Evolutionary conservation across 1,140 invertebrate genomes (phyloP).

Genomic region (Zaprionus ornatus): DNA sequence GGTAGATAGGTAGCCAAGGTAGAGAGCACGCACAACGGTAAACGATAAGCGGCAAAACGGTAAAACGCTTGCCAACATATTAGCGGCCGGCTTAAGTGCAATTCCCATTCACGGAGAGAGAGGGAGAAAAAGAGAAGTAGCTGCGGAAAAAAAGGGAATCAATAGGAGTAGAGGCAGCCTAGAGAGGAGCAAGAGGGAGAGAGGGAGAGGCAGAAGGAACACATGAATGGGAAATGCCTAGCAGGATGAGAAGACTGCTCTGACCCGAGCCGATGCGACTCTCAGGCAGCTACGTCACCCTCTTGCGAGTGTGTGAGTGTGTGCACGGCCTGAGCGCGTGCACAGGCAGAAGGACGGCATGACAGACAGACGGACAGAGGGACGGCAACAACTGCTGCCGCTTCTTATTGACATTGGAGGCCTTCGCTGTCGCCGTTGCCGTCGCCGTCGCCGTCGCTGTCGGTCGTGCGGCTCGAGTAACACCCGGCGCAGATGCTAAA

Average conservation of each 20-base stretch:
- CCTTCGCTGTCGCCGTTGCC: not conserved
- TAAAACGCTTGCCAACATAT: constrained; percentile 25
- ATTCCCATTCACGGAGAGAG: constrained; percentile 40
- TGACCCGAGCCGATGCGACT: not conserved
- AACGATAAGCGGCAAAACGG: constrained; percentile 27
- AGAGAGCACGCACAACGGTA: constrained; percentile 30
- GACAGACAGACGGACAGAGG: not conserved
- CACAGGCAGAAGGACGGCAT: constrained; percentile 43
- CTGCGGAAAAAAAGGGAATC: not conserved
- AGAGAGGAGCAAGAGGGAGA: not conserved
- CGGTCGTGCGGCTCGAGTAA: constrained; percentile 55
- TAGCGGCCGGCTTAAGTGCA: constrained; percentile 53
- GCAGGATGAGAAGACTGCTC: not conserved
- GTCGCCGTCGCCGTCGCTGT: not conserved
- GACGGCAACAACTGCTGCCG: constrained; percentile 49
- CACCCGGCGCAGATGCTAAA: constrained; percentile 79
- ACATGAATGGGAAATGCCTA: constrained; percentile 13
- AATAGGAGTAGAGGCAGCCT: not conserved
- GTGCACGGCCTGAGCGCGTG: constrained; percentile 72
- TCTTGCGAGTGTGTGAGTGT: constrained; percentile 13
- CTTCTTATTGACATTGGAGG: constrained; percentile 21
- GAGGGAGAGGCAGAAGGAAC: not conserved
- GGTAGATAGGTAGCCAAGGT: constrained; percentile 17
- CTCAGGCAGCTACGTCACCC: not conserved
- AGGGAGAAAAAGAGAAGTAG: not conserved